Evolutionary conservation across 2,113 vertebrate species (phyloP).

Genomic region (Tyto alba): DNA sequence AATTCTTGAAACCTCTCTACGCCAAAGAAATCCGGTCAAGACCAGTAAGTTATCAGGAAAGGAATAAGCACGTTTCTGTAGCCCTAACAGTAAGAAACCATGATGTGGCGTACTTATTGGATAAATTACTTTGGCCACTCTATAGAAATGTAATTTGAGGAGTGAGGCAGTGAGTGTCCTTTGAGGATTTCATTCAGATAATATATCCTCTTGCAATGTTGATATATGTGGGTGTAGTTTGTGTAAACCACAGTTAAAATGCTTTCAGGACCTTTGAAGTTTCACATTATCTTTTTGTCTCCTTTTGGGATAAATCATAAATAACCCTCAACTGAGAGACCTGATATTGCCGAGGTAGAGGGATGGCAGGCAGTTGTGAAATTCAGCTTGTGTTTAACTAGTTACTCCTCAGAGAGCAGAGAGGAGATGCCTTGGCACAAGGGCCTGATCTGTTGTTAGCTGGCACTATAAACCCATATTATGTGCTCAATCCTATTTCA

Average conservation of each 20-base stretch:
- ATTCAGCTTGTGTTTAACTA: neutral
- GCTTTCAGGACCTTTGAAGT: neutral
- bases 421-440: neutral
- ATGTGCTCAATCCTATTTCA: neutral
- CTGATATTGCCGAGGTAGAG: neutral
- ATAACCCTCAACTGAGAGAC: neutral
- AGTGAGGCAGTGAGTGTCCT: neutral
- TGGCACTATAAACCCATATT: neutral
- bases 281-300: neutral
- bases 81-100: neutral
- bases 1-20: constrained; percentile 98
- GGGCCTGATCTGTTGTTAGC: neutral
- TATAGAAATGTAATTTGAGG: neutral
- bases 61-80: neutral
- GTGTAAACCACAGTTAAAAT: neutral
- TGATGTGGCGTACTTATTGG: neutral
- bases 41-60: constrained; percentile 81
- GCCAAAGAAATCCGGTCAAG: constrained; percentile 99
- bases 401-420: neutral
- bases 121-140: neutral
- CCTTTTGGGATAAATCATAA: neutral
- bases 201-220: neutral
- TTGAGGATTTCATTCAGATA: neutral
- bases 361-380: neutral
- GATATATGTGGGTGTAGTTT: neutral